Base-by-base conservation (phyloP, 1,140 invertebrate genomes). In the Lethrus apterus region DNA sequence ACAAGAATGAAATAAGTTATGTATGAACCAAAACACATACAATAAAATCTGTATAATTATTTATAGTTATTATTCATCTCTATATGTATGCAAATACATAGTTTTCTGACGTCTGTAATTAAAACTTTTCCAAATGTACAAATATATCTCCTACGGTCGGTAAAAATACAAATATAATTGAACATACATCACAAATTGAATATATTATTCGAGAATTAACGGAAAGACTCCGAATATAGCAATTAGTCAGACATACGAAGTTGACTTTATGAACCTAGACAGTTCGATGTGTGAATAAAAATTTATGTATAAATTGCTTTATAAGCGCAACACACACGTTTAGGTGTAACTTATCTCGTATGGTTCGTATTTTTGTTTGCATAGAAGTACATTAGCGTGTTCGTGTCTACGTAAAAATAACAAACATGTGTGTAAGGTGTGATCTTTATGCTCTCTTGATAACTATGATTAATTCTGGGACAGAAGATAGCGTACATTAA, bases 351-450 rank as follows among this genome's bases (percentile, higher is more conserved):
- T 53, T 58, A 58, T 58, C 56, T 55, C 45, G 46, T 50, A 35
- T 24, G 29, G 45, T 19, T 31, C 36, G 14, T 52, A 58, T 58
- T 58, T 58, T 58, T 58, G 26, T 51, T 33, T 24, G 44, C 33
- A 33, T 44, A 51, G 46, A 54, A 58, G 56, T 58, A 58, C 56
- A 56, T 58, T 58, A 58, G 40, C 56, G 49, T 58, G 56, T 58
- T 58, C 42, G 30, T 35, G 14, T 34, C 43, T 14, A 38, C 48
- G 46, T 54, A 57, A 57, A 57, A 57, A 57, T 52, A 18, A n/a
- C 35, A 13, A 54, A 56, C 53, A 54, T 55, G 51, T 54, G 55
- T 57, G 56, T 34, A 30, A 55, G 53, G 56, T 58, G 56, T 54
- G 56, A 58, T 58, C 47, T 52, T 48, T 51, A 42, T 56, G 56